Base-by-base conservation (phyloP, 2,888 invertebrate genomes). In the Phortica magna region DNA sequence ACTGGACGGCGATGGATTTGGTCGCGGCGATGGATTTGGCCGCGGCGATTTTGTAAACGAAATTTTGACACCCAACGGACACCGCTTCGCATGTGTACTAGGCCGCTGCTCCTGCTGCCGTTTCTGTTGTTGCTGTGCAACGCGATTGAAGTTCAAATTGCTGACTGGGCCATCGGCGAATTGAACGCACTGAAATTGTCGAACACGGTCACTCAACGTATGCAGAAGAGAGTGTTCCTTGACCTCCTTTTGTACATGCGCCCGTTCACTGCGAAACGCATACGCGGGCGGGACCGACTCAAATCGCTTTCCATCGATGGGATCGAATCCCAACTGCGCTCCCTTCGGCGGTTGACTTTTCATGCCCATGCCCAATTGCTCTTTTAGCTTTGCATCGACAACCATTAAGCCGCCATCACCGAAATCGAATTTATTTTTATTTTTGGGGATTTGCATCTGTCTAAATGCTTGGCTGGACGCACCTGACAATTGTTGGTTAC, bases 91-190 rank as follows among this genome's bases (percentile, higher is more conserved):
- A 31, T 31, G 31, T 4, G 5, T 31, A 31, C 5, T 6, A 17
- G n/a, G 5, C 17, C 59, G 70, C 0, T 72, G 76, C 19, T 14
- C 70, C 42, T 72, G 76, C 9, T 31, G 57, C n/a, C 55, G 22
- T 17, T 59, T 12, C 12, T 61, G 10, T n/a, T 22, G 12, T 22
- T 4, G n/a, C 17, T 39, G n/a, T 42, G 41, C 71, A 1, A 75
- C 76, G 2, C 85, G 78, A 73, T 79, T 70, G 41, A 85, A 85
- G 10, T 80, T 79, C 19, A 76, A 57, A 10, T 22, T 43, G 39
- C 67, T 74, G 7, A 77, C 83, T 1, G 84, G 85, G 0, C 85
- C 85, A 48, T 87, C 84, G 0, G 86, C 79, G 43, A 84, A 87
- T 42, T 83, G 82, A 12, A 81, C 81, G 12, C 73, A 75, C 61